Conservation (phyloP, 2,113 vertebrate species). For the Chroicocephalus ridibundus region DNA sequence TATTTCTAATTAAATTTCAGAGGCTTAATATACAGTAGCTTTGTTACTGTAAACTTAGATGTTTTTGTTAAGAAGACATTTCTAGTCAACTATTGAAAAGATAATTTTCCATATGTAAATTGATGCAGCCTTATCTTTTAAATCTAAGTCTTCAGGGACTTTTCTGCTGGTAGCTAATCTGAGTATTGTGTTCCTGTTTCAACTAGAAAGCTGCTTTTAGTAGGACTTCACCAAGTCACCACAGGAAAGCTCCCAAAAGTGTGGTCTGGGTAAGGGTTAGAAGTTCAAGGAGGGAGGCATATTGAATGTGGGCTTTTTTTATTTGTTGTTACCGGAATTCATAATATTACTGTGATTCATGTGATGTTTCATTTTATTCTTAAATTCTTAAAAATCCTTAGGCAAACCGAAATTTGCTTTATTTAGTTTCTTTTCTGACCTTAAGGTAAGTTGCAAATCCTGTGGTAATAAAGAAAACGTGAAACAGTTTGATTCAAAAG, state of each 20-base stretch:
- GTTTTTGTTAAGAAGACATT: not conserved
- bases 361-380: not conserved
- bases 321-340: not conserved
- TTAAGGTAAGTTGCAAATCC: not conserved
- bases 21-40: not conserved
- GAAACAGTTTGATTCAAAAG: not conserved
- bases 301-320: accelerated
- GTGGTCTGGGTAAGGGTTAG: not conserved
- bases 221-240: not conserved
- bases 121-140: not conserved
- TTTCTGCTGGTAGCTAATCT: not conserved
- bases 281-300: not conserved
- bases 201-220: not conserved
- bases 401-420: not conserved
- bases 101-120: not conserved
- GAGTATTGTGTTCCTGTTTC: not conserved
- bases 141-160: not conserved
- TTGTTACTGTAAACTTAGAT: not conserved
- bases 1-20: not conserved
- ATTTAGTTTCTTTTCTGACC: not conserved
- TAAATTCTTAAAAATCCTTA: not conserved
- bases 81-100: not conserved
- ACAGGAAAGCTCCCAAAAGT: not conserved
- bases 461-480: not conserved
- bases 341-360: not conserved